Evolutionary conservation across 1,140 invertebrate species (phyloP).

Genomic region (Thereuonema tuberculata): DNA sequence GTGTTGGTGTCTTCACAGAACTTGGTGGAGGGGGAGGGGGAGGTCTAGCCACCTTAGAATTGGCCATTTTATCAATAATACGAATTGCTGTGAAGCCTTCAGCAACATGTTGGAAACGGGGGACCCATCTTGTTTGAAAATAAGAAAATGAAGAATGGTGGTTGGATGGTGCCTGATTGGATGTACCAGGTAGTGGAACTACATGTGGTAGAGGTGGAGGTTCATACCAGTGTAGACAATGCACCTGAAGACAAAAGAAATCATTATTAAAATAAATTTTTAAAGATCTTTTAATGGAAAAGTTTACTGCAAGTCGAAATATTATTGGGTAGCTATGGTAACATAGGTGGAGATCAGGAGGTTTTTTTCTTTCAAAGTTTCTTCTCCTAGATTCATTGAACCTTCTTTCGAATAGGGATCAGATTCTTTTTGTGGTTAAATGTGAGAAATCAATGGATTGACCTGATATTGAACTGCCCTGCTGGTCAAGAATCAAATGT

Average conservation of each 20-base stretch:
- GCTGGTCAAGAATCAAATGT: too few relatives aligned
- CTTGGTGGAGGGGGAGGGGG: constrained; percentile 38
- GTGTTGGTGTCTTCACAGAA: too few relatives aligned
- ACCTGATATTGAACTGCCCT: too few relatives aligned
- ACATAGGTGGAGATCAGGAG: too few relatives aligned
- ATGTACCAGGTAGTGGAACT: constrained; percentile 10
- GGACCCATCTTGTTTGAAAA: constrained; percentile 34
- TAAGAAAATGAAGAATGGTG: constrained; percentile 14
- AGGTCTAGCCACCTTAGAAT: constrained; percentile 21
- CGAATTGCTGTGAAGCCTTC: constrained; percentile 56
- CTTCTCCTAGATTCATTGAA: too few relatives aligned
- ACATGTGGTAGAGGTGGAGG: constrained; percentile 22
- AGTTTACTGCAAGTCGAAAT: too few relatives aligned
- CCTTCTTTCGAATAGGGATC: too few relatives aligned
- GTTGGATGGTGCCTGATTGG: constrained; percentile 10
- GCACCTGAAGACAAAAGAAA: constrained; percentile 18
- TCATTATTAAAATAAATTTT: constrained; percentile 5
- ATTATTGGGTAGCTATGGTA: too few relatives aligned
- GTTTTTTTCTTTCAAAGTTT: neutral
- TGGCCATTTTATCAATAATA: constrained; percentile 39
- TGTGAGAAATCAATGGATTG: too few relatives aligned
- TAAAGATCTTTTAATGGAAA: neutral
- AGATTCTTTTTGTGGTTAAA: too few relatives aligned
- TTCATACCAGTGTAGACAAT: constrained; percentile 33
- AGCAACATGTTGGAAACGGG: constrained; percentile 46